Percentiles rank a stretch among this genome's conserved stretches.
phyloP scores from a whole-genome alignment of 2,113 vertebrate species.

The Columba livia region DNA sequence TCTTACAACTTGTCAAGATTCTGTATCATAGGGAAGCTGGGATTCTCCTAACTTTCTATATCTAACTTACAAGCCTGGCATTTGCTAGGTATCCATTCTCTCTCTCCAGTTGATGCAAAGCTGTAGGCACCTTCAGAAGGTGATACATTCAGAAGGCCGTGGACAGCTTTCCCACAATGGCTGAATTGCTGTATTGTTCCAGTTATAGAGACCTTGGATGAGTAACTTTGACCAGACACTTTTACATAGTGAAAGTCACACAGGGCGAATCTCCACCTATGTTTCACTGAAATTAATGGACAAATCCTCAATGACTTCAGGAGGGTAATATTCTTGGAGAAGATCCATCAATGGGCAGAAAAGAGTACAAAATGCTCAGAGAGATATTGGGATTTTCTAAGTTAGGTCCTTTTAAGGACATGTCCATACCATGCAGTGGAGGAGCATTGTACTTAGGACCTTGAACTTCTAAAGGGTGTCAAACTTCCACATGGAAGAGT shows the following conservation, averaged over 20 bases:
- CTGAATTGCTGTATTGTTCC: background rate
- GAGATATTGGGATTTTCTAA: background rate
- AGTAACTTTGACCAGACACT: background rate
- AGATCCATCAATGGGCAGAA: background rate
- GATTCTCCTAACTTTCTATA: background rate
- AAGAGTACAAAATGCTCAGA: background rate
- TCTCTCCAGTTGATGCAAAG: background rate
- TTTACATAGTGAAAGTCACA: background rate
- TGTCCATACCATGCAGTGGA: background rate
- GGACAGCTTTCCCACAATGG: background rate
- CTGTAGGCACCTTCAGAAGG: background rate
- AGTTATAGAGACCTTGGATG: background rate
- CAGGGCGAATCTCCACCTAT: background rate
- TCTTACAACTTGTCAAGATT: background rate
- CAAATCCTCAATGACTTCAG: background rate
- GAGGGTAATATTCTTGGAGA: background rate
- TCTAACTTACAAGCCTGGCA: background rate
- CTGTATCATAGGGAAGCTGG: background rate
- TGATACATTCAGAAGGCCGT: background rate
- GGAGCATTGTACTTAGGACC: background rate
- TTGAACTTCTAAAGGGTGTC: background rate
- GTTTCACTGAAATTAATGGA: background rate
- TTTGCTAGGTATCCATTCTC: background rate
- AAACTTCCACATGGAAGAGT: background rate
- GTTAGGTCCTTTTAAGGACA: background rate